Evolutionary conservation across 35 echinoderm and acorn worm species (phyloP).

Genomic region (Heliocidaris erythrogramma): DNA sequence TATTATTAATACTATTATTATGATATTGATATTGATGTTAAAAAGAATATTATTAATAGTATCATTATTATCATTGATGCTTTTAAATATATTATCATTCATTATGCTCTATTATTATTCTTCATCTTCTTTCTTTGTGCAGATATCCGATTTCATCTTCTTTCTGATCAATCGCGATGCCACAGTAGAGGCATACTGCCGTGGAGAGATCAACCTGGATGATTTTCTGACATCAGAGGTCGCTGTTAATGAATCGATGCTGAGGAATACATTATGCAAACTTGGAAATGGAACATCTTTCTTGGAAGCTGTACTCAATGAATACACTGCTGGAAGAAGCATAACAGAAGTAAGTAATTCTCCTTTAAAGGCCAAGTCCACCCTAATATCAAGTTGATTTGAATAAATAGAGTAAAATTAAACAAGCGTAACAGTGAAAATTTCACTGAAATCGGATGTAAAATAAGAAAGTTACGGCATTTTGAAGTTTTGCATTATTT

Average conservation of each 20-base stretch:
- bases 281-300: not conserved
- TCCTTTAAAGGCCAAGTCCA: no score
- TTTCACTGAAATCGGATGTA: no score
- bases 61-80: no score
- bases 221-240: not conserved
- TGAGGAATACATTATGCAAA: not conserved
- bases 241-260: not conserved
- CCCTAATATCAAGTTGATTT: no score
- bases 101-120: not conserved
- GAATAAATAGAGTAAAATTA: no score
- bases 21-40: no score
- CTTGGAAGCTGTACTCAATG: not conserved
- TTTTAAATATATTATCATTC: not conserved
- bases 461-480: no score
- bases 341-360: not conserved
- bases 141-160: not conserved
- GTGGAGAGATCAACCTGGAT: not conserved
- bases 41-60: no score
- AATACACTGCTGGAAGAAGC: not conserved
- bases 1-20: no score
- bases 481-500: no score
- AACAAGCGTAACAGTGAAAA: no score
- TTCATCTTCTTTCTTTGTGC: not conserved
- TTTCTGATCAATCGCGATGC: not conserved
- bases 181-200: not conserved